A percentile compares a stretch with the other conserved stretches of the same genome.
These are phyloP conservation scores for Pristionchus arcanus DNA, from an alignment of 2,888 invertebrate species.

Conservation along the genomic window DNA sequence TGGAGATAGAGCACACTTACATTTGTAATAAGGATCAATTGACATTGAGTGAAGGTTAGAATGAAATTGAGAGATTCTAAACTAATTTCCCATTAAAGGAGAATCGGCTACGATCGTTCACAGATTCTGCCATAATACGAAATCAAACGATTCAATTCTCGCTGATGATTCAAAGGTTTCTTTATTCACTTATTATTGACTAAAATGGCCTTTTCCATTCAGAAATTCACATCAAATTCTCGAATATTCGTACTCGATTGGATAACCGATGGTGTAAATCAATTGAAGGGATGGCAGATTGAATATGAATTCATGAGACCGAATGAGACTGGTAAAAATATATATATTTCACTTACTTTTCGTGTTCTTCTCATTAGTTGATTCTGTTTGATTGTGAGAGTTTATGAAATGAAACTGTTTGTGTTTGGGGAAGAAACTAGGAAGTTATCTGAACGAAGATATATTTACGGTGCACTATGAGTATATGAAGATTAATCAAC, in stretches of 20 bases:
- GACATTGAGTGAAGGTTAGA: slow-evolving; percentile 62
- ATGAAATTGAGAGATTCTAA: not conserved
- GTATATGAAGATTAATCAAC: no score
- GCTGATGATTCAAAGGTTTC: not conserved
- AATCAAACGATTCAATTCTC: slow-evolving; percentile 56
- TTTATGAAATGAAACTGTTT: not conserved
- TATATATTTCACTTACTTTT: not conserved
- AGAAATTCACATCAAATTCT: slow-evolving; percentile 58
- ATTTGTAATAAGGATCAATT: slow-evolving; percentile 65
- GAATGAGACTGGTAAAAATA: not conserved
- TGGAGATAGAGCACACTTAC: slow-evolving; percentile 71
- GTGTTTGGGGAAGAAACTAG: not conserved
- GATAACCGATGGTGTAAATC: slow-evolving; percentile 63
- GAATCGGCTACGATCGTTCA: slow-evolving; percentile 58
- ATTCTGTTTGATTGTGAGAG: not conserved
- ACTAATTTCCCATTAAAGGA: not conserved
- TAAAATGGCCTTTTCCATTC: not conserved
- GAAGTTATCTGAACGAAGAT: slow-evolving; percentile 19
- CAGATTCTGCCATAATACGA: slow-evolving; percentile 57
- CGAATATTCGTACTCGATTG: slow-evolving; percentile 66
- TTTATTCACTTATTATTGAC: not conserved
- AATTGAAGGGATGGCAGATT: slow-evolving; percentile 68
- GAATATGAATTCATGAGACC: slow-evolving; percentile 69
- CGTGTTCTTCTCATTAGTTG: not conserved
- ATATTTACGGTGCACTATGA: not conserved